These are phyloP conservation scores for Cochlearius cochlearius DNA, from an alignment of 2,113 vertebrate species.

Conservation along the genomic window DNA sequence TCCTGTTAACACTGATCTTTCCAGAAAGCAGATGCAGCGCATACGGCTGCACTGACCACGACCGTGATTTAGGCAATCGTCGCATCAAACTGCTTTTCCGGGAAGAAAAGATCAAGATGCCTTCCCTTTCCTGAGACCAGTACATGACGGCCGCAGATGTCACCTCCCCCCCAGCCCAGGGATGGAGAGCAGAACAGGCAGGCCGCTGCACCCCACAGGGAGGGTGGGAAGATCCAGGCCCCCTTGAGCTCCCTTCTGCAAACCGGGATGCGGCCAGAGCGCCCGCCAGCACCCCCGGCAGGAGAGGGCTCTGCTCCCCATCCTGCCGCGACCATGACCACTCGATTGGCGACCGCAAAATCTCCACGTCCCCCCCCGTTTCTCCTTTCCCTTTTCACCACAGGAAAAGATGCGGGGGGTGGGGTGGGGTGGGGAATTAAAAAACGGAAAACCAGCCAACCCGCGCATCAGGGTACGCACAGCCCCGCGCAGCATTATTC, in stretches of 20 bases:
- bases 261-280: neutral
- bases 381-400: neutral
- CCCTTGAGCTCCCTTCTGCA: rapidly evolving
- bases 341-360: neutral
- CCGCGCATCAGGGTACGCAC: neutral
- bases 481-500: neutral
- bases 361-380: neutral
- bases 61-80: neutral
- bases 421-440: too few relatives aligned
- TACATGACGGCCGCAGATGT: neutral
- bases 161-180: neutral
- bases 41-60: neutral
- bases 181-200: neutral
- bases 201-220: neutral
- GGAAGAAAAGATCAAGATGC: neutral
- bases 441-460: neutral
- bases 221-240: neutral
- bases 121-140: neutral
- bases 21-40: neutral
- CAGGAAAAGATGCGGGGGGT: neutral
- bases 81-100: neutral
- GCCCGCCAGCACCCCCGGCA: neutral
- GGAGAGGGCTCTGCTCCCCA: neutral
- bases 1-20: neutral
- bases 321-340: neutral